phyloP scores from a whole-genome alignment of 2,113 vertebrate genomes.

The Microcebus lehilahytsara region DNA sequence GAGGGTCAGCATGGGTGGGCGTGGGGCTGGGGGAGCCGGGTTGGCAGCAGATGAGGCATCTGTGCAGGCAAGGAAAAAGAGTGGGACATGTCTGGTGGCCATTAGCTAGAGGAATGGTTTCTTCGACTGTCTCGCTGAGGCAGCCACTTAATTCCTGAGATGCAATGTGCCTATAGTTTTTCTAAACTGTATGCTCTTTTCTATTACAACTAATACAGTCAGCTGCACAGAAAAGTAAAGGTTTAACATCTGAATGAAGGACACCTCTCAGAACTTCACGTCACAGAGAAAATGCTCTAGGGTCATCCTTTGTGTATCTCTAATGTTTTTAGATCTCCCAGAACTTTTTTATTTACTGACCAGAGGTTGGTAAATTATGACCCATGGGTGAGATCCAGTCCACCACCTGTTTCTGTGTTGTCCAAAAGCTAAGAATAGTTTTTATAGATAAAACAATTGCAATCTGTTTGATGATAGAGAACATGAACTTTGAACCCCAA shows the following conservation, averaged over 20 bases:
- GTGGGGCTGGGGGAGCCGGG: background rate
- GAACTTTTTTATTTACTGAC: background rate
- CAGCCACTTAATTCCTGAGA: background rate
- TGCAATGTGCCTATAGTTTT: background rate
- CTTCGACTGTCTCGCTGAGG: background rate
- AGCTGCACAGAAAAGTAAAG: background rate
- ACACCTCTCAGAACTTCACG: background rate
- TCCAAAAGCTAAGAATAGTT: background rate
- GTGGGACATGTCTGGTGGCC: background rate
- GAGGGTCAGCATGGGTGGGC: background rate
- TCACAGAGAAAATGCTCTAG: background rate
- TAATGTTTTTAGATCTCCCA: background rate
- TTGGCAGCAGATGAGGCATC: background rate
- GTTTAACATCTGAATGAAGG: background rate
- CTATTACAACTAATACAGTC: background rate
- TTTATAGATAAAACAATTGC: background rate
- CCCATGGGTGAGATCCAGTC: background rate
- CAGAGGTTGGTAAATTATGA: background rate
- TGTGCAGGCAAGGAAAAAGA: background rate
- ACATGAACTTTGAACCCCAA: background rate
- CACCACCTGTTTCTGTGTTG: background rate
- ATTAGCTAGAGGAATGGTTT: too few species aligned
- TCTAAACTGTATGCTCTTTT: background rate
- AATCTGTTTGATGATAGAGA: background rate
- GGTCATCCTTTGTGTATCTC: background rate